phyloP scores from a whole-genome alignment of 2,797 vertebrate species.

The Molossus molossus region DNA sequence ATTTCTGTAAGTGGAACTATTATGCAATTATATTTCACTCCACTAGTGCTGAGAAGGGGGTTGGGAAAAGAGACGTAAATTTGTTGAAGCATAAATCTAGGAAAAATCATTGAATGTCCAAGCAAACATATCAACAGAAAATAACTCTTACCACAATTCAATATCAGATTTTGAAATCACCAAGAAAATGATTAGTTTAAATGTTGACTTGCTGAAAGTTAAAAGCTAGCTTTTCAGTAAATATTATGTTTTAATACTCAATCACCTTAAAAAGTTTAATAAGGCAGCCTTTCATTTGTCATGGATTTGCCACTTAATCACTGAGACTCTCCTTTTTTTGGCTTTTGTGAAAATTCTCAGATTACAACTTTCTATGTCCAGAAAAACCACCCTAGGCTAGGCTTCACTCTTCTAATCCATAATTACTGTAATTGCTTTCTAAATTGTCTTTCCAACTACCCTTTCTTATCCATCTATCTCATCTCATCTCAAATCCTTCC shows the following conservation, averaged over 20 bases:
- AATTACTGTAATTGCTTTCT: constrained; percentile 77
- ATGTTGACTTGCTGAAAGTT: constrained; percentile 9
- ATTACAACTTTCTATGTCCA: constrained; percentile 69
- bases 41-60: background rate
- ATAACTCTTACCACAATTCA: background rate
- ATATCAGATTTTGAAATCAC: constrained; percentile 28
- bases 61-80: constrained; percentile 30
- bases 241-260: constrained; percentile 5
- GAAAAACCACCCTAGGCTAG: constrained; percentile 65
- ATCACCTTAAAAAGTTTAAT: constrained; percentile 53
- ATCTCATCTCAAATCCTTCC: constrained; percentile 29
- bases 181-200: constrained; percentile 39
- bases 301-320: constrained; percentile 65
- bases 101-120: constrained; percentile 40
- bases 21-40: constrained; percentile 38
- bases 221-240: constrained; percentile 63
- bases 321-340: constrained; percentile 21
- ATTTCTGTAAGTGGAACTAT: constrained; percentile 22
- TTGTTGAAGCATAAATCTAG: constrained; percentile 54
- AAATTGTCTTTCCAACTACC: constrained; percentile 46
- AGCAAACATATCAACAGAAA: constrained; percentile 56
- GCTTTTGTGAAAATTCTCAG: constrained; percentile 74
- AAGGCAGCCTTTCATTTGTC: constrained; percentile 36
- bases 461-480: constrained; percentile 41
- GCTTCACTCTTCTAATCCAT: constrained; percentile 72